Conservation (phyloP, 2,113 vertebrate species). For the Haemorhous mexicanus region DNA sequence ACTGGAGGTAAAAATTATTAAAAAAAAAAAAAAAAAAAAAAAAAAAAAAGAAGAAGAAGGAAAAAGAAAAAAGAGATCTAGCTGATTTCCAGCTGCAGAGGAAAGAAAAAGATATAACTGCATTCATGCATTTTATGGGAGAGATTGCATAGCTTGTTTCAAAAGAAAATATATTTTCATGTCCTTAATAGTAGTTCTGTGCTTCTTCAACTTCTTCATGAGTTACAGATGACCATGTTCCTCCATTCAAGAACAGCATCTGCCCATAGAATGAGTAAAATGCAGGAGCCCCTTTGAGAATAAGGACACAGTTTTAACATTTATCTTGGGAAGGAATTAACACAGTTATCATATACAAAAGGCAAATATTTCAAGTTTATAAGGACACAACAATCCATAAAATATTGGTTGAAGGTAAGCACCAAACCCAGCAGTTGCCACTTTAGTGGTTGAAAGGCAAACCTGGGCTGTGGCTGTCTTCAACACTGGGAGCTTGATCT, state of each 20-base stretch:
- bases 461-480: conserved; percentile 17
- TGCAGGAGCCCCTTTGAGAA: not conserved
- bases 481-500: not conserved
- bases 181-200: conserved; percentile 62
- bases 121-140: conserved; percentile 73
- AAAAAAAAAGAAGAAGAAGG: not conserved
- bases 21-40: not conserved
- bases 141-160: conserved; percentile 83
- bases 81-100: conserved; percentile 39
- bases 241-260: not conserved
- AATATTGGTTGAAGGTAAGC: conserved; percentile 43
- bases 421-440: conserved; percentile 46
- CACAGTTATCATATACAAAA: conserved; percentile 2
- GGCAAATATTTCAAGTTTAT: conserved; percentile 48
- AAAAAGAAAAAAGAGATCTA: not conserved
- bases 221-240: not conserved
- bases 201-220: conserved; percentile 36
- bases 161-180: conserved; percentile 51
- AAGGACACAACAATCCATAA: not conserved
- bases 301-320: not conserved
- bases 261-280: not conserved
- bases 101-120: not conserved
- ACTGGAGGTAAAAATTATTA: not conserved
- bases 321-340: not conserved
- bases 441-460: not conserved